phyloP scores from a whole-genome alignment of 2,797 vertebrate genomes.

The Geotrypetes seraphini region DNA sequence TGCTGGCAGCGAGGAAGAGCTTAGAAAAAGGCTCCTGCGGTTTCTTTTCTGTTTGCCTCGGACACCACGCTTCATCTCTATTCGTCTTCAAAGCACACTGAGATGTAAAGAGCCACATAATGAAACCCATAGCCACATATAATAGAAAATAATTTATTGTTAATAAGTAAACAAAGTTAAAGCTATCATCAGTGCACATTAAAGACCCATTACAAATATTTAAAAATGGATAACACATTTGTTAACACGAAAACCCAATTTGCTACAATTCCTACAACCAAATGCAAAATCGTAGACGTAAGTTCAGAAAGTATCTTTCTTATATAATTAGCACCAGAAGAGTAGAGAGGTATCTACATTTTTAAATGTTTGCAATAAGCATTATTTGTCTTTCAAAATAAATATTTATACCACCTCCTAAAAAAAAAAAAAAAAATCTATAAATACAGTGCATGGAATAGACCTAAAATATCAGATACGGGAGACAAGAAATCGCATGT shows the following conservation, averaged over 20 bases:
- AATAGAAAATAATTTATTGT: constrained; percentile 26
- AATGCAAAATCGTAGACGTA: background rate
- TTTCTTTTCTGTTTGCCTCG: no score
- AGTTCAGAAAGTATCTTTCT: no score
- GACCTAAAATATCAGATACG: no score
- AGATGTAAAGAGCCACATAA: no score
- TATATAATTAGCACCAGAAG: constrained; percentile 10
- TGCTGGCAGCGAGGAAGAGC: no score
- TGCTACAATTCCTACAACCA: background rate
- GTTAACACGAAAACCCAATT: background rate
- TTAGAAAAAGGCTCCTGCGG: no score
- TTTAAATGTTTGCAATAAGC: constrained; percentile 16
- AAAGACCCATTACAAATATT: constrained; percentile 6
- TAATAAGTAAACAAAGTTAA: constrained; percentile 15
- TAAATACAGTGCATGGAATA: constrained; percentile 9
- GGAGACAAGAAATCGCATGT: no score
- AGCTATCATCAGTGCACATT: constrained; percentile 22
- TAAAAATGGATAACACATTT: background rate
- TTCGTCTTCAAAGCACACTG: no score
- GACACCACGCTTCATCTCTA: no score
- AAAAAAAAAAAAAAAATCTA: no score
- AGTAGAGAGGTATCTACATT: constrained; percentile 4
- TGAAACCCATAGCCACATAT: no score
- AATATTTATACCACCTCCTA: constrained; percentile 15
- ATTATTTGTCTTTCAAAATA: constrained; percentile 13